phyloP scores from a whole-genome alignment of 2,797 vertebrate genomes.

The Huso huso region DNA sequence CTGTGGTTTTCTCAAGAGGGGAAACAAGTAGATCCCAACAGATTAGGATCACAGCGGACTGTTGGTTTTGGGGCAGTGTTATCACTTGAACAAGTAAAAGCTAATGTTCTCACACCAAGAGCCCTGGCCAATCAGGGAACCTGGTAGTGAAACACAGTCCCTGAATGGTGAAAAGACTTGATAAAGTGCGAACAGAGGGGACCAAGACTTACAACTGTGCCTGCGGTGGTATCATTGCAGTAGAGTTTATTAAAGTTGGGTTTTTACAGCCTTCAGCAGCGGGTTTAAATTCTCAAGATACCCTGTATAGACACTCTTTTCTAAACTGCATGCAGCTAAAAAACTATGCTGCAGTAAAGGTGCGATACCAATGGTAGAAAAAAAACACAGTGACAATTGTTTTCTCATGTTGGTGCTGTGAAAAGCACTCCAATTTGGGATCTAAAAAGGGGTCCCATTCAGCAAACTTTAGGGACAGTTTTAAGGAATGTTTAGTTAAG shows the following conservation, averaged over 20 bases:
- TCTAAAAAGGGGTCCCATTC: no score
- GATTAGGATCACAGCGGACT: slow-evolving; percentile 30
- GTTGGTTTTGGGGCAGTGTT: slow-evolving; percentile 24
- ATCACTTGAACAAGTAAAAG: slow-evolving; percentile 14
- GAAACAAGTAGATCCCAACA: slow-evolving; percentile 31
- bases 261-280: slow-evolving; percentile 17
- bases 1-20: slow-evolving; percentile 31
- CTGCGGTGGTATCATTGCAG: slow-evolving; percentile 22
- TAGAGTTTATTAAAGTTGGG: slow-evolving; percentile 29
- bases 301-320: no score
- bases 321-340: no score
- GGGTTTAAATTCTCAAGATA: no score
- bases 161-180: background rate
- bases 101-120: slow-evolving; percentile 13
- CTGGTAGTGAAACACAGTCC: background rate
- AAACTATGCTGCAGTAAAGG: no score
- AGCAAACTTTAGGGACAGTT: no score
- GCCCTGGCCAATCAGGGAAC: slow-evolving; percentile 9
- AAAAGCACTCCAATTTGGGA: no score
- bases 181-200: slow-evolving; percentile 8
- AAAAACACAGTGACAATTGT: no score
- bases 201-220: slow-evolving; percentile 25
- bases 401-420: no score
- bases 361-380: no score
- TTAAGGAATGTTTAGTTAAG: no score